Conservation (phyloP, 2,113 vertebrate species). For the Scolopax mira region DNA sequence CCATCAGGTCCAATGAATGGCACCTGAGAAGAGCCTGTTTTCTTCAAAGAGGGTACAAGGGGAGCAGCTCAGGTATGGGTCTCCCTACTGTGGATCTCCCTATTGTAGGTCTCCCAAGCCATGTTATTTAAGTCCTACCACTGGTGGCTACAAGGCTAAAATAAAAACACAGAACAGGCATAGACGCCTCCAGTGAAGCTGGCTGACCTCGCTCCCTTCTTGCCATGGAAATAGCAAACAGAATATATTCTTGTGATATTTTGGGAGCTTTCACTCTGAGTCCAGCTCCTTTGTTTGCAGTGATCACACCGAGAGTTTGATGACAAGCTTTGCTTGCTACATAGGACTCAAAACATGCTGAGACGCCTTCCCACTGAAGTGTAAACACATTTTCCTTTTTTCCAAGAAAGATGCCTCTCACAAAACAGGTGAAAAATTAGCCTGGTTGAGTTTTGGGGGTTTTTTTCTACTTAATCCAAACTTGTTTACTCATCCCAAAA, state of each 20-base stretch:
- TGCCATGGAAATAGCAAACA: neutral
- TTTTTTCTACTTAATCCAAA: neutral
- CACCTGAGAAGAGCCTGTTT: neutral
- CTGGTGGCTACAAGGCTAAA: neutral
- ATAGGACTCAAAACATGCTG: neutral
- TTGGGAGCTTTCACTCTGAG: neutral
- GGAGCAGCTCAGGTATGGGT: neutral
- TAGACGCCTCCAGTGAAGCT: neutral
- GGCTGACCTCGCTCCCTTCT: neutral
- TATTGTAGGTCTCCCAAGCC: neutral
- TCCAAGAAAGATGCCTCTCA: neutral
- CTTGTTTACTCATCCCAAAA: conserved; percentile 25
- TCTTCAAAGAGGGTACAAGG: neutral
- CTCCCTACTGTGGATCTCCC: neutral
- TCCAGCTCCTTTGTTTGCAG: neutral
- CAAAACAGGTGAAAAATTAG: conserved; percentile 22
- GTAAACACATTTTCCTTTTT: neutral
- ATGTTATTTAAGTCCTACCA: neutral
- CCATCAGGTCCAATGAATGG: neutral
- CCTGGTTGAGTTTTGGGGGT: neutral
- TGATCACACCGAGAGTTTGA: neutral
- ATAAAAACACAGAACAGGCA: neutral
- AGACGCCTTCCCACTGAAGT: neutral
- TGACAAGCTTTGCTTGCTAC: neutral
- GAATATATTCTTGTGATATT: neutral